A percentile compares a stretch with the other conserved stretches of the same genome.
Conservation (phyloP, 2,113 vertebrate genomes). For the Dasyprocta punctata region DNA sequence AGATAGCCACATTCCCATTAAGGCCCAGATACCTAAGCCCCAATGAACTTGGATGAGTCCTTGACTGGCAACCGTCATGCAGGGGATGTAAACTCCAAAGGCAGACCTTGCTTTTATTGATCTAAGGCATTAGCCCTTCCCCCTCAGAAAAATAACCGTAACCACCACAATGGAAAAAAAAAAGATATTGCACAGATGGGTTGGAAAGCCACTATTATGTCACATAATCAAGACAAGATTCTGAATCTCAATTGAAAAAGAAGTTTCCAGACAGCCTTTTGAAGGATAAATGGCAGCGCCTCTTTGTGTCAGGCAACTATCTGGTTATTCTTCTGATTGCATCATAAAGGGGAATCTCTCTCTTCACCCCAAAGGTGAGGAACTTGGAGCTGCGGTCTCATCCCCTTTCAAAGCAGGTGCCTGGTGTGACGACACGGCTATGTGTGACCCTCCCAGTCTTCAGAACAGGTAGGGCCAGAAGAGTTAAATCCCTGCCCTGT, state of each 20-base stretch:
- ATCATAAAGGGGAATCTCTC: conserved; percentile 69
- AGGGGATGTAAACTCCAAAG: background rate
- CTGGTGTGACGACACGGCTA: conserved; percentile 73
- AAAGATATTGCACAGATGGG: conserved; percentile 54
- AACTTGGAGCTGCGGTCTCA: conserved; percentile 65
- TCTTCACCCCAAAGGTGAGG: conserved; percentile 46
- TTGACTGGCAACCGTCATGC: background rate
- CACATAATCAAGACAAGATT: conserved; percentile 67
- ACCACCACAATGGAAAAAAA: conserved; percentile 38
- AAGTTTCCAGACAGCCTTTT: conserved; percentile 53
- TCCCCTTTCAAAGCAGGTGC: conserved; percentile 71
- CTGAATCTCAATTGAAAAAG: conserved; percentile 60
- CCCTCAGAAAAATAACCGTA: background rate
- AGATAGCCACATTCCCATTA: background rate
- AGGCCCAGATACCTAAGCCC: background rate
- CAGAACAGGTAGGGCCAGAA: conserved; percentile 81
- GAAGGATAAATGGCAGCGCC: conserved; percentile 10
- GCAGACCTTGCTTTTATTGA: conserved; percentile 43
- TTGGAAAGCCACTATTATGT: conserved; percentile 59
- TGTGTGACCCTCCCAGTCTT: conserved; percentile 78
- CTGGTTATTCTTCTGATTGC: conserved; percentile 58
- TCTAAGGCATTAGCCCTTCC: conserved; percentile 16
- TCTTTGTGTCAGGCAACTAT: conserved; percentile 4
- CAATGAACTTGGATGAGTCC: background rate
- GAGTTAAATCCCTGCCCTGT: conserved; percentile 79